phyloP scores from a whole-genome alignment of 2,888 invertebrate species.

The Allophyes oxyacanthae region DNA sequence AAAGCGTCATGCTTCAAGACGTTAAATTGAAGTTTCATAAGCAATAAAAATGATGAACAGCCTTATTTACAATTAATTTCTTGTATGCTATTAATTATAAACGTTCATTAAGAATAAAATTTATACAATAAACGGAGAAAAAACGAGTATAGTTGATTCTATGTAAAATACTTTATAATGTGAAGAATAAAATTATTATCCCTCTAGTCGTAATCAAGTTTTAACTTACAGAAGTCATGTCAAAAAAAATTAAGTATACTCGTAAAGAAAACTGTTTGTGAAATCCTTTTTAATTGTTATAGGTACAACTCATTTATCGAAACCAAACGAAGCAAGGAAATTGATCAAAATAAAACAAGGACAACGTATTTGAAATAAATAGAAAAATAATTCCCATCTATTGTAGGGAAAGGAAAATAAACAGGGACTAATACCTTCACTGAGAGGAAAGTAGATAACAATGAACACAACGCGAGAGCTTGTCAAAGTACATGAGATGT shows the following conservation, averaged over 20 bases:
- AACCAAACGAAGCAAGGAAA: no score
- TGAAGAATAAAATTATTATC: constrained; percentile 14
- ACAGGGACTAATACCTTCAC: constrained; percentile 19
- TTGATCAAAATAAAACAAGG: no score
- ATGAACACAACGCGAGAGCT: constrained; percentile 23
- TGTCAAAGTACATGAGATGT: constrained; percentile 38
- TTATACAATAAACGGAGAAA: no score
- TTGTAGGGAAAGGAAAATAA: constrained; percentile 17
- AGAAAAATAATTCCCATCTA: constrained; percentile 3
- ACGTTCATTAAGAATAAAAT: no score
- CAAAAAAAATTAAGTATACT: no score
- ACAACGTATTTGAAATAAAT: constrained; percentile 2
- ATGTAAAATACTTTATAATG: no score
- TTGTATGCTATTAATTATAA: constrained; percentile 16
- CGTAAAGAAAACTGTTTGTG: no score
- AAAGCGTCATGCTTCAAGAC: constrained; percentile 26
- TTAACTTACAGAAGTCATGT: constrained; percentile 13
- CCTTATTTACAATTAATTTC: constrained; percentile 34
- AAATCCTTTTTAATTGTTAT: no score
- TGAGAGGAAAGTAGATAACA: constrained; percentile 35
- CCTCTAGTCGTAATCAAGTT: no score
- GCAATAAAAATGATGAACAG: constrained; percentile 51
- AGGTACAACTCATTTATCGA: no score
- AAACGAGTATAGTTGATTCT: no score
- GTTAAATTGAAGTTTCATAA: constrained; percentile 44